Evolutionary conservation across 2,797 vertebrate genomes (phyloP).

Genomic region (Enteromius argenteus): DNA sequence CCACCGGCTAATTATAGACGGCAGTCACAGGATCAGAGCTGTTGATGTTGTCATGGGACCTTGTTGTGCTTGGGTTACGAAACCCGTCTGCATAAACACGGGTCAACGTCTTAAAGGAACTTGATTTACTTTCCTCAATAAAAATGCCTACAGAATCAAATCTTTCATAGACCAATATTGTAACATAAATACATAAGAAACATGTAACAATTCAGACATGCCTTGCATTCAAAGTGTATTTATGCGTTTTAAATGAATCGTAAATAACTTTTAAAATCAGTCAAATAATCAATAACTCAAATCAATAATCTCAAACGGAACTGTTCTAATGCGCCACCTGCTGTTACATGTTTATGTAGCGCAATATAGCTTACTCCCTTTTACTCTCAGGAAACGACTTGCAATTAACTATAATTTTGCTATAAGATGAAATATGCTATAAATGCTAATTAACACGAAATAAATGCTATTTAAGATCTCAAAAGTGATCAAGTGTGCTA

Average conservation of each 20-base stretch:
- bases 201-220: not conserved
- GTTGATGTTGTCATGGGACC: slow-evolving; percentile 58
- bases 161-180: not conserved
- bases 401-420: not conserved
- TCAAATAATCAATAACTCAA: not conserved
- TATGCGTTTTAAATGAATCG: no score
- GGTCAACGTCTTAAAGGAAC: slow-evolving; percentile 23
- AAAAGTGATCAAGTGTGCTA: not conserved
- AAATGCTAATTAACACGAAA: not conserved
- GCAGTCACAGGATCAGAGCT: slow-evolving; percentile 59
- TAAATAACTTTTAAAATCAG: not conserved
- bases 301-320: not conserved
- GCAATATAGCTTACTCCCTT: not conserved
- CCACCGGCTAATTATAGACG: slow-evolving; percentile 61
- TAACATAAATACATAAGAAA: not conserved
- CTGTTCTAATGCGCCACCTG: slow-evolving; percentile 9
- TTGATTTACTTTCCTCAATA: not conserved
- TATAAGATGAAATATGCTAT: not conserved
- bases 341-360: not conserved
- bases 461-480: not conserved
- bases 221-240: not conserved
- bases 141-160: not conserved
- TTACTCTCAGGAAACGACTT: not conserved
- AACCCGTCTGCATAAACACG: slow-evolving; percentile 30
- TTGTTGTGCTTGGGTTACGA: slow-evolving; percentile 53